phyloP scores from a whole-genome alignment of 2,113 vertebrate species.

The Platysternon megacephalum region DNA sequence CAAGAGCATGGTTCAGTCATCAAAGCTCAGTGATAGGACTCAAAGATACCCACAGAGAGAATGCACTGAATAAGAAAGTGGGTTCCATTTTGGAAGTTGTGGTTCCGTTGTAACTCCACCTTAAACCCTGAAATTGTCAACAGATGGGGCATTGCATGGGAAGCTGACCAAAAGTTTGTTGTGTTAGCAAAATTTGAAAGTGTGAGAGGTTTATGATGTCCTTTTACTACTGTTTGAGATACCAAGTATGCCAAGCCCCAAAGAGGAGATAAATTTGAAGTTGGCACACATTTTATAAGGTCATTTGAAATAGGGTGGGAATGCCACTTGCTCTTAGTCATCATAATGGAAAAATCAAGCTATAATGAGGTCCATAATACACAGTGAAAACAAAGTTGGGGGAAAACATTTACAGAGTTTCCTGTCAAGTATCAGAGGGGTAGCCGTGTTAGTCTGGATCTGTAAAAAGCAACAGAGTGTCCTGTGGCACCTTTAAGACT shows the following conservation, averaged over 20 bases:
- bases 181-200: not conserved
- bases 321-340: not conserved
- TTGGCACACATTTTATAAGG: not conserved
- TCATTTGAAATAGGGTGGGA: not conserved
- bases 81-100: not conserved
- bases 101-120: not conserved
- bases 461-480: too few species aligned
- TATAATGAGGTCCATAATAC: not conserved
- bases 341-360: not conserved
- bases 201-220: not conserved
- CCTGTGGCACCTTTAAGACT: too few species aligned
- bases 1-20: not conserved
- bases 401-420: not conserved
- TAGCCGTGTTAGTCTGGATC: too few species aligned
- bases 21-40: not conserved
- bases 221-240: not conserved
- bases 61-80: not conserved
- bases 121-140: not conserved
- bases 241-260: not conserved
- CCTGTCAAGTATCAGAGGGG: too few species aligned
- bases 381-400: not conserved
- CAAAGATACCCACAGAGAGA: not conserved
- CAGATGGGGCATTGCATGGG: not conserved
- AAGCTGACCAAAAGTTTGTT: not conserved
- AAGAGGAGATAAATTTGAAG: not conserved